Evolutionary conservation across 2,888 invertebrate genomes (phyloP).

Genomic region (Hirtodrosophila histrioides): DNA sequence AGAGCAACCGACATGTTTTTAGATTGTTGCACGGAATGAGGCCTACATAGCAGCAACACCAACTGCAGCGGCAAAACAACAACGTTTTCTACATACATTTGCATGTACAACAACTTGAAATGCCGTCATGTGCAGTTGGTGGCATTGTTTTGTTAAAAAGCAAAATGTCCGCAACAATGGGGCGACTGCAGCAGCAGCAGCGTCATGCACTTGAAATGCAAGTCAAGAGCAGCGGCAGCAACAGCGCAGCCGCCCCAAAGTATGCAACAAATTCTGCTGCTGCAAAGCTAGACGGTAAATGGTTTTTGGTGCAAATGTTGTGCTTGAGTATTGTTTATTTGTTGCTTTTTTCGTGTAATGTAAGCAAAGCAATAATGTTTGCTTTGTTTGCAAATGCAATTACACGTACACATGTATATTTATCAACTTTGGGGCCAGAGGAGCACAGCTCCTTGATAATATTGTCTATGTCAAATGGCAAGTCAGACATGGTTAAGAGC

Average conservation of each 20-base stretch:
- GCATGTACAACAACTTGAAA: conserved; percentile 42
- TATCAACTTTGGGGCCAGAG: conserved; percentile 30
- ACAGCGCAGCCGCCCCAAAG: conserved; percentile 33
- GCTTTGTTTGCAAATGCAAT: conserved; percentile 62
- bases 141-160: conserved; percentile 55
- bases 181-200: conserved; percentile 22
- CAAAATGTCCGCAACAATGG: conserved; percentile 43
- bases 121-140: conserved; percentile 67
- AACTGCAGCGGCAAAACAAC: conserved; percentile 20
- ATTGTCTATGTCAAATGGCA: background rate
- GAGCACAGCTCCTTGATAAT: background rate
- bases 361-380: conserved; percentile 39
- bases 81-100: conserved; percentile 3
- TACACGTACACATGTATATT: conserved; percentile 52
- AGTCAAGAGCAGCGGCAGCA: conserved; percentile 52
- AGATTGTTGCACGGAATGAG: conserved; percentile 7
- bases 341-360: conserved; percentile 26
- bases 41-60: conserved; percentile 1
- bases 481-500: conserved; percentile 1
- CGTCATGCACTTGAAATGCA: conserved; percentile 68
- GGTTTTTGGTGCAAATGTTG: background rate
- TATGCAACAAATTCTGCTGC: conserved; percentile 24
- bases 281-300: conserved; percentile 17
- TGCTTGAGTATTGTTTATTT: conserved; percentile 23
- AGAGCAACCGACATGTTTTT: conserved; percentile 23